Conservation (phyloP, 2,797 vertebrate genomes). For the Rousettus madagascariensis region DNA sequence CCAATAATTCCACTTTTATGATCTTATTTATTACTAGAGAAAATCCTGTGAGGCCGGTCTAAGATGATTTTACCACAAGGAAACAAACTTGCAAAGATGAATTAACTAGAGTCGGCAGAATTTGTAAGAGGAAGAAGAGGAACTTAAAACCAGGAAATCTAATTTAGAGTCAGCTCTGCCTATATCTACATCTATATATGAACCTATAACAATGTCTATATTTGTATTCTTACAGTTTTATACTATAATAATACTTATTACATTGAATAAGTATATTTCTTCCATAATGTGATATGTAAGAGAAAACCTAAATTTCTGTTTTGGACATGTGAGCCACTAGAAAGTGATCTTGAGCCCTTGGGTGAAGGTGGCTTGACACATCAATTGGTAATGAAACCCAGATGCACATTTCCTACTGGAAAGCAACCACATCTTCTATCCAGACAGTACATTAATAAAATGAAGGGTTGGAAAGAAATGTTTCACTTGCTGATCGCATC, state of each 20-base stretch:
- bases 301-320: neutral
- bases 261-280: neutral
- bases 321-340: neutral
- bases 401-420: neutral
- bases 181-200: neutral
- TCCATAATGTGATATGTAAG: neutral
- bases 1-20: neutral
- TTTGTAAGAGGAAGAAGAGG: neutral
- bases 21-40: neutral
- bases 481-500: neutral
- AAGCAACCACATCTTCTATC: neutral
- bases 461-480: neutral
- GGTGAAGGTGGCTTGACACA: neutral
- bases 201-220: neutral
- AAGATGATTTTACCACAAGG: neutral
- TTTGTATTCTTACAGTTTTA: neutral
- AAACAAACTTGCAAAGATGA: slow-evolving; percentile 27
- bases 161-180: neutral
- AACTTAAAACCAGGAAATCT: neutral
- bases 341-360: neutral
- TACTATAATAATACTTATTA: neutral
- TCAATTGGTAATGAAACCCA: neutral
- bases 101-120: neutral
- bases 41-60: neutral
- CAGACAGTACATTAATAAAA: neutral